Evolutionary conservation across 2,797 vertebrate genomes (phyloP).

Genomic region (Pitangus sulphuratus): DNA sequence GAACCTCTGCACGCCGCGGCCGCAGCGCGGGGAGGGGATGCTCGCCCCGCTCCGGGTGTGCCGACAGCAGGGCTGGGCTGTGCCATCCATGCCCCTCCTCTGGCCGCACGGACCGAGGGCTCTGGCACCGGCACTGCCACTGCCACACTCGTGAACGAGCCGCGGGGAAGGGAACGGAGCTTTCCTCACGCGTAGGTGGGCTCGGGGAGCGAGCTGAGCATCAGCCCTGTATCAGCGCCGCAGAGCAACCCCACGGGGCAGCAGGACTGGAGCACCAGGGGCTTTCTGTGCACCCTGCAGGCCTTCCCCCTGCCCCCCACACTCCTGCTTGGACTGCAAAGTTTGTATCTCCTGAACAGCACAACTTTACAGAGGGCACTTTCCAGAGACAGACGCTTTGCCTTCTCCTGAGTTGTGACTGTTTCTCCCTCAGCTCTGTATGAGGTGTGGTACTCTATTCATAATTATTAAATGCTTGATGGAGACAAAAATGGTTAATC

Average conservation of each 20-base stretch:
- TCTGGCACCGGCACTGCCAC: neutral
- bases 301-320: too few species aligned
- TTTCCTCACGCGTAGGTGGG: neutral
- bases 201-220: neutral
- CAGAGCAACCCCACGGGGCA: neutral
- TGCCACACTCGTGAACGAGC: rapidly evolving
- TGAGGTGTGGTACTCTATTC: neutral
- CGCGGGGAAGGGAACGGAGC: neutral
- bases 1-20: neutral
- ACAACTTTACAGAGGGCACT: neutral
- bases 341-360: neutral
- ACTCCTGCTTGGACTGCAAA: rapidly evolving
- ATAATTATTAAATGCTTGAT: neutral
- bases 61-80: rapidly evolving
- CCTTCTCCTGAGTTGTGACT: neutral
- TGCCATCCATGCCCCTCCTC: too few species aligned
- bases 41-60: neutral
- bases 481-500: neutral
- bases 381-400: neutral
- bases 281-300: neutral
- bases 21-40: neutral
- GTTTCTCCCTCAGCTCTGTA: neutral
- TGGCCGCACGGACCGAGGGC: too few species aligned
- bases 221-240: neutral
- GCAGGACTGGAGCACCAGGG: rapidly evolving